Evolutionary conservation across 2,888 invertebrate genomes (phyloP).

Genomic region (Chelonus formosanus): DNA sequence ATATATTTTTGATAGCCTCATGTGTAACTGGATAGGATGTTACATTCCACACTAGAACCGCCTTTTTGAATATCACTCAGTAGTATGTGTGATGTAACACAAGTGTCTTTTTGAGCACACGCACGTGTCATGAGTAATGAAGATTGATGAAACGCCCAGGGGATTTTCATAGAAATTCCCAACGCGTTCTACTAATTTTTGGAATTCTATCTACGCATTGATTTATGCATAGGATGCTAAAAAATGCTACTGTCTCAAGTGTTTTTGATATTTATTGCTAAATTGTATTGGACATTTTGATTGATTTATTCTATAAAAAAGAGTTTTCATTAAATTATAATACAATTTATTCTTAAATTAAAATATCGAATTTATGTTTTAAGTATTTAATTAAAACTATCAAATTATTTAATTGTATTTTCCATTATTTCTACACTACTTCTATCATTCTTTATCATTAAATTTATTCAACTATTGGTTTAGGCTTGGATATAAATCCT

Average conservation of each 20-base stretch:
- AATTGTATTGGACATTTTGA: too few relatives aligned
- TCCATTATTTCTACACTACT: too few relatives aligned
- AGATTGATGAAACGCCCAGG: constrained; percentile 39
- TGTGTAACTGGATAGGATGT: constrained; percentile 2
- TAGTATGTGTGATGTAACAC: constrained; percentile 26
- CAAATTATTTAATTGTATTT: too few relatives aligned
- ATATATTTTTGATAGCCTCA: not conserved
- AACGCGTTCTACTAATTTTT: constrained; percentile 33
- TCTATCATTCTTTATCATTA: too few relatives aligned
- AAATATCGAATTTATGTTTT: too few relatives aligned
- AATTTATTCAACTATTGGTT: too few relatives aligned
- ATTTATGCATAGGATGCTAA: not conserved
- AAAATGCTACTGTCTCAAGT: not conserved
- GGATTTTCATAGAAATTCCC: constrained; percentile 21
- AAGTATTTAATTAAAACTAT: too few relatives aligned
- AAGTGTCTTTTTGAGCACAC: constrained; percentile 21
- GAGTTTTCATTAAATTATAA: too few relatives aligned
- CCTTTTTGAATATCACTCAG: constrained; percentile 29
- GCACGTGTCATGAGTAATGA: constrained; percentile 41
- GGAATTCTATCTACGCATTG: constrained; percentile 8
- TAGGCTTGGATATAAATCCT: too few relatives aligned
- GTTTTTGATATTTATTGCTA: too few relatives aligned
- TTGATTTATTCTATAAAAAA: too few relatives aligned
- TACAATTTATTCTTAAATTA: too few relatives aligned
- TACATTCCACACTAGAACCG: not conserved